phyloP scores from a whole-genome alignment of 2,113 vertebrate genomes.

The Mormoops blainvillei region DNA sequence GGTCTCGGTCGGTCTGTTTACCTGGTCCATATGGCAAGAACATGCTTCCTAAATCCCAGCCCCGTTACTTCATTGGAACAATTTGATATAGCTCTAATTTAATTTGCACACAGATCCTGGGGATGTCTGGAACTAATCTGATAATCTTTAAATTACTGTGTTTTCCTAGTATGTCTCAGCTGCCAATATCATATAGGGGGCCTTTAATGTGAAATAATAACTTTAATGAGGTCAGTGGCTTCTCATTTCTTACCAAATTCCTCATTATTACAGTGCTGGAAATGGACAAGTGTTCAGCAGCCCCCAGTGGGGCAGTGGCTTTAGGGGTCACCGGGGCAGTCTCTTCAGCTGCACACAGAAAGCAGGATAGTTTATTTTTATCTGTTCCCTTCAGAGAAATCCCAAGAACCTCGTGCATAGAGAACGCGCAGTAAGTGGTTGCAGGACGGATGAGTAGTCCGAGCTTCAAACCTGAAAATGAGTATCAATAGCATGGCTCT shows the following conservation, averaged over 20 bases:
- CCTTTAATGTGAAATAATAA: not conserved
- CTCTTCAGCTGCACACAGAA: not conserved
- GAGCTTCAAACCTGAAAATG: not conserved
- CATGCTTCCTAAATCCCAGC: not conserved
- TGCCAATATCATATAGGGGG: not conserved
- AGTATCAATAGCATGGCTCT: not conserved
- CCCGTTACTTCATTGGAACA: not conserved
- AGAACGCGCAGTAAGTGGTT: not conserved
- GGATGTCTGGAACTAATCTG: conserved; percentile 29
- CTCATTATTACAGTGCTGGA: not conserved
- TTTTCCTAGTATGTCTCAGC: not conserved
- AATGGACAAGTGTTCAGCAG: not conserved
- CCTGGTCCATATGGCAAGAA: not conserved
- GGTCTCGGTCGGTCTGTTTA: not conserved
- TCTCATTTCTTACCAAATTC: not conserved
- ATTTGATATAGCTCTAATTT: not conserved
- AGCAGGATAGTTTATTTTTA: not conserved
- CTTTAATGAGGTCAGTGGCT: not conserved
- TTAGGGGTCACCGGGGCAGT: not conserved
- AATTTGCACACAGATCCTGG: conserved; percentile 5
- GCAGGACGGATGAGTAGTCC: not conserved
- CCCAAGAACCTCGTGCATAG: not conserved
- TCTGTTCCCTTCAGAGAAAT: not conserved
- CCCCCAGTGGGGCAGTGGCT: not conserved
- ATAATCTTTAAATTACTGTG: conserved; percentile 24